Evolutionary conservation across 2,888 invertebrate genomes (phyloP).

Genomic region (Orthosia gothica): DNA sequence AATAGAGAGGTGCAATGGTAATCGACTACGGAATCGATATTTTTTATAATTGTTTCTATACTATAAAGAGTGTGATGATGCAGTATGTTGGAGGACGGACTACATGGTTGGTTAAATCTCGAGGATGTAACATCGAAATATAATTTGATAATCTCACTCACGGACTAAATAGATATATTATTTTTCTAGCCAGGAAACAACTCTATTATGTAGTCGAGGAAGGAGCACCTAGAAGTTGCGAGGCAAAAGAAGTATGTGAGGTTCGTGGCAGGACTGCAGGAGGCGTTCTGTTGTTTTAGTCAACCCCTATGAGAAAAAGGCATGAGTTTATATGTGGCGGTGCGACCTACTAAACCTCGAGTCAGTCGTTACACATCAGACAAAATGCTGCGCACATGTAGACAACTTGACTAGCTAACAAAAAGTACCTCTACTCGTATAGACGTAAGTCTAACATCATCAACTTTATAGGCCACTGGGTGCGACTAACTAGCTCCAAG

Average conservation of each 20-base stretch:
- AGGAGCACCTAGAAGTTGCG: background rate
- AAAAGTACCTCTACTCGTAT: conserved; percentile 3
- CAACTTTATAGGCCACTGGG: conserved; percentile 12
- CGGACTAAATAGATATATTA: too few species aligned
- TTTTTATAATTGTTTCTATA: too few species aligned
- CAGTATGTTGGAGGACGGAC: too few species aligned
- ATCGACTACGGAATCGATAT: too few species aligned
- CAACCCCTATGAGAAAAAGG: background rate
- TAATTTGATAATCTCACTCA: too few species aligned
- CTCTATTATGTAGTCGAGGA: too few species aligned
- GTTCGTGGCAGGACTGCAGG: background rate
- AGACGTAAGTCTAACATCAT: conserved; percentile 7
- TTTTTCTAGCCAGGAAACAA: too few species aligned
- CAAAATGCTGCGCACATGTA: background rate
- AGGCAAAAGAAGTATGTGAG: background rate
- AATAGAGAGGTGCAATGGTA: too few species aligned
- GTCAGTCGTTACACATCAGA: too few species aligned
- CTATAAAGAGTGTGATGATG: too few species aligned
- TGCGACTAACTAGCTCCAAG: conserved; percentile 1
- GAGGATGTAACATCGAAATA: too few species aligned
- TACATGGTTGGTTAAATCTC: too few species aligned
- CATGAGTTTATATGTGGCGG: background rate
- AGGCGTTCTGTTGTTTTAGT: background rate
- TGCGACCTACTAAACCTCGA: background rate
- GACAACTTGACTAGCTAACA: background rate